These are phyloP conservation scores for Steinernema carpocapsae DNA, from an alignment of 2,888 invertebrate species.

Conservation along the genomic window DNA sequence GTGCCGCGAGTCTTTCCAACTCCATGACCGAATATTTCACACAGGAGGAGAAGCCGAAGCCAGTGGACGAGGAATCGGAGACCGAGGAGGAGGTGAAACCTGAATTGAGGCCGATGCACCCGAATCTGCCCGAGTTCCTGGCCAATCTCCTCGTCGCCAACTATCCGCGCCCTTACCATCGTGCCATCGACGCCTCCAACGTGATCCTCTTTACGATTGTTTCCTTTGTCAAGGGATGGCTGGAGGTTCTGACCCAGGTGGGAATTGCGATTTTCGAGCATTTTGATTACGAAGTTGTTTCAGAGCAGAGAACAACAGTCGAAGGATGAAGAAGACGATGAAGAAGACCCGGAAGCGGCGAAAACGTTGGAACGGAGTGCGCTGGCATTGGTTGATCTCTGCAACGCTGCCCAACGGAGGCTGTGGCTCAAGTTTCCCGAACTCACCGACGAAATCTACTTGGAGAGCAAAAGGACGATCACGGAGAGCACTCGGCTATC, in stretches of 20 bases:
- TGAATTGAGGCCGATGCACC: no score
- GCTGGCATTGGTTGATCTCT: constrained; percentile 43
- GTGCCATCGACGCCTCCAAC: constrained; percentile 49
- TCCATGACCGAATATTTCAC: not conserved
- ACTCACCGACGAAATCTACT: constrained; percentile 55
- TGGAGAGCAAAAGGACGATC: constrained; percentile 50
- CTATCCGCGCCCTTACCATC: constrained; percentile 28
- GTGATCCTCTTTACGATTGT: constrained; percentile 45
- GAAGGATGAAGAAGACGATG: constrained; percentile 30
- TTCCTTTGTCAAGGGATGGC: constrained; percentile 53
- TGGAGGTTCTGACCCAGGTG: constrained; percentile 47
- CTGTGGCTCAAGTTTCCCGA: constrained; percentile 56
- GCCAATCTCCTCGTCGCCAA: constrained; percentile 1
- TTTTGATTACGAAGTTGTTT: not conserved
- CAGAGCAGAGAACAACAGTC: not conserved
- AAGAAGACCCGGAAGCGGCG: not conserved
- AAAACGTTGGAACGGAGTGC: constrained; percentile 43
- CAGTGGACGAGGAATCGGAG: no score
- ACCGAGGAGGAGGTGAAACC: no score
- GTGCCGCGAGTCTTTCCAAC: not conserved
- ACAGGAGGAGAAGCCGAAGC: no score
- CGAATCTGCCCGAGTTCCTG: constrained; percentile 16
- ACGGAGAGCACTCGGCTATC: constrained; percentile 49
- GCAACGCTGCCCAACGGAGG: constrained; percentile 43
- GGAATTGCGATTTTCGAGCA: not conserved